Conservation (phyloP, 2,888 invertebrate genomes). For the Spodoptera exigua region DNA sequence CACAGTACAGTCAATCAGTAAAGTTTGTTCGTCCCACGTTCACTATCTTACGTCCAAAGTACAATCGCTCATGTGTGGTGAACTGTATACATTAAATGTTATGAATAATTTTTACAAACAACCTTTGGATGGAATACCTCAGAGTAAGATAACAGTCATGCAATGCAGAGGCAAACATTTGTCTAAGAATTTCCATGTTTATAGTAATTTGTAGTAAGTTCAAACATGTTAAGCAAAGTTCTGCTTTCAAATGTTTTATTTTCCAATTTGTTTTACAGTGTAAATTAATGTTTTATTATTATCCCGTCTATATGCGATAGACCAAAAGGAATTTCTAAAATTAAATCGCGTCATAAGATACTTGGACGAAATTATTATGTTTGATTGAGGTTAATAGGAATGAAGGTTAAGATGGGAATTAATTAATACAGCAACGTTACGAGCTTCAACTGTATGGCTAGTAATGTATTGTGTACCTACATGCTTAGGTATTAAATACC, state of each 20-base stretch:
- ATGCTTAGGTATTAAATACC: constrained; percentile 1
- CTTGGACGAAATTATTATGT: constrained; percentile 49
- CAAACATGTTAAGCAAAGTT: too few relatives aligned
- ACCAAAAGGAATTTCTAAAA: constrained; percentile 29
- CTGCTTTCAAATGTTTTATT: too few relatives aligned
- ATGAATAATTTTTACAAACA: too few relatives aligned
- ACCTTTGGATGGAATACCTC: too few relatives aligned
- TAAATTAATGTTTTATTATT: too few relatives aligned
- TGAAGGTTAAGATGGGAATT: constrained; percentile 70
- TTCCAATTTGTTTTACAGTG: too few relatives aligned
- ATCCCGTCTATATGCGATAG: background rate
- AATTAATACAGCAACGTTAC: constrained; percentile 62
- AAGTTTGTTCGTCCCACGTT: background rate
- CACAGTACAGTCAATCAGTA: background rate
- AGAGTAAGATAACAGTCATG: too few relatives aligned
- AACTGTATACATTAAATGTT: too few relatives aligned
- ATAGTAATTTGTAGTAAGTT: too few relatives aligned
- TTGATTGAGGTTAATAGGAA: constrained; percentile 76
- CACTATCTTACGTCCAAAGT: background rate
- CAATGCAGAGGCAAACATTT: too few relatives aligned
- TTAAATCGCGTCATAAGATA: constrained; percentile 40
- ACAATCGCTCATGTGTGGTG: background rate
- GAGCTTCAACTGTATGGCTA: constrained; percentile 36
- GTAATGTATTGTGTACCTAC: background rate
- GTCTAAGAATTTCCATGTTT: too few relatives aligned